phyloP scores from a whole-genome alignment of 2,888 invertebrate genomes.

The Dysmachus trigonus region DNA sequence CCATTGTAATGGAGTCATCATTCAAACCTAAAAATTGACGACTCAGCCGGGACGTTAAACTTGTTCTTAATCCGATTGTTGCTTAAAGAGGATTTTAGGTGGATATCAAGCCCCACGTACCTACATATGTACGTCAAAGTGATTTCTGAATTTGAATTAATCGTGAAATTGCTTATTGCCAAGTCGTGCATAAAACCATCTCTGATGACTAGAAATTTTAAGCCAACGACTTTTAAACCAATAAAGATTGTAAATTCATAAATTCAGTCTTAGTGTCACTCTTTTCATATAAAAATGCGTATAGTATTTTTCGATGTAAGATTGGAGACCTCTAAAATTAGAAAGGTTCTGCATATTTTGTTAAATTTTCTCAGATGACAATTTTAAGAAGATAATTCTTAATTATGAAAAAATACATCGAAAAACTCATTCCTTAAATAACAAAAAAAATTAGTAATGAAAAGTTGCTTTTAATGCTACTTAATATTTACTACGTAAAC shows the following conservation, averaged over 20 bases:
- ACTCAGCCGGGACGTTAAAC: background rate
- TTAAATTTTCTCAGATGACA: too few relatives aligned
- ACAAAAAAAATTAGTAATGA: too few relatives aligned
- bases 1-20: background rate
- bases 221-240: background rate
- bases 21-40: conserved; percentile 1
- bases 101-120: background rate
- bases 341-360: too few relatives aligned
- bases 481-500: too few relatives aligned
- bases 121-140: background rate
- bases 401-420: too few relatives aligned
- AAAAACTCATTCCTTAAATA: too few relatives aligned
- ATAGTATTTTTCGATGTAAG: too few relatives aligned
- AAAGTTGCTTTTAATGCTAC: too few relatives aligned
- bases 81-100: background rate
- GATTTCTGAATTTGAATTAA: background rate
- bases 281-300: too few relatives aligned
- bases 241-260: background rate
- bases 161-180: background rate
- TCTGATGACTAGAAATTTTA: background rate
- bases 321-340: too few relatives aligned
- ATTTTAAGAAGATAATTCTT: too few relatives aligned
- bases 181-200: background rate
- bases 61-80: background rate
- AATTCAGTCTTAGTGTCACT: background rate